A percentile compares a stretch with the other conserved stretches of the same genome.
Conservation (phyloP, 2,113 vertebrate genomes). For the Psammodynastes pulverulentus region DNA sequence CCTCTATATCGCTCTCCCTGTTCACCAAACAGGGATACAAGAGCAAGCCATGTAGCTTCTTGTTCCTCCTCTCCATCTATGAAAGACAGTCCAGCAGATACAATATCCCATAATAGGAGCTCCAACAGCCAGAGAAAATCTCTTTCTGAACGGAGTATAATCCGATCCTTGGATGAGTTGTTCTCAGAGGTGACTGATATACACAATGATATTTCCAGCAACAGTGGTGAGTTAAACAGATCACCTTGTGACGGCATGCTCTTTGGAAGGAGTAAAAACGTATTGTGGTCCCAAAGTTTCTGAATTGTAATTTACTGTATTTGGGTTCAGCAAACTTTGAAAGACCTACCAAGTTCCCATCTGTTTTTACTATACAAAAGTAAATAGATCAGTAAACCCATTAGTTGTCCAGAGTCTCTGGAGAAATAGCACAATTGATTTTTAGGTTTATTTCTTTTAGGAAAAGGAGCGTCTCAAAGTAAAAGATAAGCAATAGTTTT, state of each 20-base stretch:
- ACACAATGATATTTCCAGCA: conserved; percentile 53
- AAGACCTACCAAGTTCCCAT: neutral
- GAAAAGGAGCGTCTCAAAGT: neutral
- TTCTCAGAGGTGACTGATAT: conserved; percentile 50
- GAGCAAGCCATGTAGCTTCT: accelerated
- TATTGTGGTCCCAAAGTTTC: neutral
- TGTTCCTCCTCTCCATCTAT: neutral
- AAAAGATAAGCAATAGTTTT: neutral
- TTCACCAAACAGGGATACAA: neutral
- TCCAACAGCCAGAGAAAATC: conserved; percentile 44
- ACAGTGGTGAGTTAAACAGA: conserved; percentile 63
- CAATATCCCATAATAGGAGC: conserved; percentile 1
- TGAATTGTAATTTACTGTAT: neutral
- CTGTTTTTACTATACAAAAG: neutral
- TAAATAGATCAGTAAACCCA: neutral
- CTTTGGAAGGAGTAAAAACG: neutral
- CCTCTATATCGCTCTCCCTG: neutral
- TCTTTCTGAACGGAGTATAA: conserved; percentile 50
- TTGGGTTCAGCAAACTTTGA: neutral
- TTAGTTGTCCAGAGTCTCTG: neutral
- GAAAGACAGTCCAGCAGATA: neutral
- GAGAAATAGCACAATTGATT: neutral
- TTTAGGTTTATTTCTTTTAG: neutral
- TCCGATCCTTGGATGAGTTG: conserved; percentile 73
- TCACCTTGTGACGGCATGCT: neutral